Evolutionary conservation across 2,888 invertebrate genomes (phyloP).

Genomic region (Platycnemis pennipes): DNA sequence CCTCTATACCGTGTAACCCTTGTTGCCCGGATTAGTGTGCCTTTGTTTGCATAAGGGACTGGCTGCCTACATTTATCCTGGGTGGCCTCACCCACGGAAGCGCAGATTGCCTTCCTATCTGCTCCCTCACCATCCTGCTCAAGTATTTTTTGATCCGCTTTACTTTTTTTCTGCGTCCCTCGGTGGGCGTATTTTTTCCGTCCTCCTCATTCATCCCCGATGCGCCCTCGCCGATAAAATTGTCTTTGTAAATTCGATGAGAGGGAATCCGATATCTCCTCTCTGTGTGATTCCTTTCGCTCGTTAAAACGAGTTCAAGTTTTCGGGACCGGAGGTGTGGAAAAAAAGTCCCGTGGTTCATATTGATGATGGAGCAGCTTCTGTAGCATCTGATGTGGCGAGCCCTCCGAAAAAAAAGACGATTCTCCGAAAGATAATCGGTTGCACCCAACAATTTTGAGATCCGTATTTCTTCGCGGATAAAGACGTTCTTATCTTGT

Average conservation of each 20-base stretch:
- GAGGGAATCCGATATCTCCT: conserved; percentile 13
- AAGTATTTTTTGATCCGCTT: neutral
- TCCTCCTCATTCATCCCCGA: neutral
- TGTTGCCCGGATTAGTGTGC: conserved; percentile 36
- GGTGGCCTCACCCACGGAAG: conserved; percentile 27
- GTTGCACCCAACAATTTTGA: conserved; percentile 66
- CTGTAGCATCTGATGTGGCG: neutral
- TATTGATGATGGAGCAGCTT: conserved; percentile 16
- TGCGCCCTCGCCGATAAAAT: conserved; percentile 27
- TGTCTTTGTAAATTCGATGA: conserved; percentile 42
- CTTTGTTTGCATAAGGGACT: conserved; percentile 67
- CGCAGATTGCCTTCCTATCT: conserved; percentile 20
- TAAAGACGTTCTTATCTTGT: conserved; percentile 38
- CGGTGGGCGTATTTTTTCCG: too few relatives aligned
- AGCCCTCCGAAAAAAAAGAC: conserved; percentile 16
- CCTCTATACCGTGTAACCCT: neutral
- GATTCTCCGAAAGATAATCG: neutral
- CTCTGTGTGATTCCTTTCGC: conserved; percentile 12
- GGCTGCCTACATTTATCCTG: conserved; percentile 55
- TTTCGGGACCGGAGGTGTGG: conserved; percentile 4
- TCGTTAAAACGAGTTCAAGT: conserved; percentile 19
- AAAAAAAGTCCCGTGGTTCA: neutral
- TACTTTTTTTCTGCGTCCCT: neutral
- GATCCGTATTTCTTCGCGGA: conserved; percentile 50
- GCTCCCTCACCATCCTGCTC: neutral